Base-by-base conservation (phyloP, 2,113 vertebrate species). In the Crypturellus undulatus region DNA sequence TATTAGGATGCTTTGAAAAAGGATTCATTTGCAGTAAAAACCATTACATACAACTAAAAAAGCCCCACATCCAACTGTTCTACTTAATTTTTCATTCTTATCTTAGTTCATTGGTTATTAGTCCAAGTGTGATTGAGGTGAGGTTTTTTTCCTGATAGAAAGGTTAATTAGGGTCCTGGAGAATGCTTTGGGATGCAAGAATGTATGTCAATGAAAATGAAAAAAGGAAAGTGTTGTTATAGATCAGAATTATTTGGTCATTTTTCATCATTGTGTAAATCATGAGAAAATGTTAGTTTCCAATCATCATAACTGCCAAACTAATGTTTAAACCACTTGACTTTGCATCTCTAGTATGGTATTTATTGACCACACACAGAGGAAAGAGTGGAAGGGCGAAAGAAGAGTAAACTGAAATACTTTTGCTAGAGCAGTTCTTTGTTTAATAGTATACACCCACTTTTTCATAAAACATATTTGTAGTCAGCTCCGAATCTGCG, bases 291-390 rank as follows among this genome's bases (percentile, higher is more conserved):
- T 32, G 9, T 56, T 87, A 32, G 51, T 4, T 73, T 63, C 52
- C 43, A 58, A 45, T 47, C 75, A 73, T 72, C 40, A 6, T 49
- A 80, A 52, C 51, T 69, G 52, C 45, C 45, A 71, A 72, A 67
- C 59, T 94, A 43, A 47, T 94, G 89, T 94, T 94, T 92, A 43
- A 93, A 63, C 34, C 32, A 34, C 62, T 88, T 77, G 26, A 36
- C 80, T 93, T 94, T 93, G n/a, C 25, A 38, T 70, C 30, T 79
- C 21, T 69, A 26, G 6, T 90, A 8, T 19, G 68, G 71, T 47
- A 76, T 58, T 30, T 87, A 42, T 85, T 73, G 80, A 62, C 84
- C 79, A 82, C 78, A 89, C 62, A 86, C 49, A 64, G 62, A 86
- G 42, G 9, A 58, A 32, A 58, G 21, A n/a, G 17, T 8, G 13